These are phyloP conservation scores for Tenodera sinensis DNA, from an alignment of 2,888 invertebrate species.

Conservation along the genomic window DNA sequence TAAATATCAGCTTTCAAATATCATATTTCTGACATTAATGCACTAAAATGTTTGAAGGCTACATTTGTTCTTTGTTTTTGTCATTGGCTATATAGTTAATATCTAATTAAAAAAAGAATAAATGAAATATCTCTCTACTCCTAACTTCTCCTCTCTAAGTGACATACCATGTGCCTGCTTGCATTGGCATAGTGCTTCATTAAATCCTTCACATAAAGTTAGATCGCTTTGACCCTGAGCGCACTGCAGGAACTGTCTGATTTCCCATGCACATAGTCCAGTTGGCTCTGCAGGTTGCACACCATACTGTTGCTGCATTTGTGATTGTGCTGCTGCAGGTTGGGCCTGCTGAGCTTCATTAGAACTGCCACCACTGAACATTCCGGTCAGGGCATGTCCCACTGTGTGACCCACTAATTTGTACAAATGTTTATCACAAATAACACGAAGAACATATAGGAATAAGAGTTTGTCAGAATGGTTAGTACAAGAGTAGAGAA, in stretches of 20 bases:
- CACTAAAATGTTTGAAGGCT: too few relatives aligned
- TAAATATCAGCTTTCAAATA: too few relatives aligned
- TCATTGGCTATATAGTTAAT: too few relatives aligned
- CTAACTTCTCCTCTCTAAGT: too few relatives aligned
- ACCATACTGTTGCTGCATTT: slow-evolving; percentile 48
- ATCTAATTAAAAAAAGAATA: too few relatives aligned
- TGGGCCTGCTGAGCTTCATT: slow-evolving; percentile 45
- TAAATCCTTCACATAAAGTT: slow-evolving; percentile 92
- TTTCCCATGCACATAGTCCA: slow-evolving; percentile 89
- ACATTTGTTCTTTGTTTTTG: too few relatives aligned
- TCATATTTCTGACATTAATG: too few relatives aligned
- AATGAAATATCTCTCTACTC: too few relatives aligned
- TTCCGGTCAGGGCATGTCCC: slow-evolving; percentile 85
- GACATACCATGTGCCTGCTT: slow-evolving; percentile 67
- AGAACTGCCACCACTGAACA: slow-evolving; percentile 63
- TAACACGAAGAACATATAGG: too few relatives aligned
- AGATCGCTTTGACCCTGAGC: slow-evolving; percentile 88
- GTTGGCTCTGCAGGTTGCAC: slow-evolving; percentile 52
- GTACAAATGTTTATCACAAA: too few relatives aligned
- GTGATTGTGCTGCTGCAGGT: slow-evolving; percentile 46
- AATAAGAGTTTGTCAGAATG: too few relatives aligned
- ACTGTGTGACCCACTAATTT: slow-evolving; percentile 83
- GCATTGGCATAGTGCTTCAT: slow-evolving; percentile 95
- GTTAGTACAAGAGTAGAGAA: too few relatives aligned
- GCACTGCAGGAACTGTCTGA: slow-evolving; percentile 94